Percentiles rank a stretch among this genome's conserved stretches.
Evolutionary conservation across 2,797 vertebrate species (phyloP).

Genomic region (Notoglanidium macrostoma): DNA sequence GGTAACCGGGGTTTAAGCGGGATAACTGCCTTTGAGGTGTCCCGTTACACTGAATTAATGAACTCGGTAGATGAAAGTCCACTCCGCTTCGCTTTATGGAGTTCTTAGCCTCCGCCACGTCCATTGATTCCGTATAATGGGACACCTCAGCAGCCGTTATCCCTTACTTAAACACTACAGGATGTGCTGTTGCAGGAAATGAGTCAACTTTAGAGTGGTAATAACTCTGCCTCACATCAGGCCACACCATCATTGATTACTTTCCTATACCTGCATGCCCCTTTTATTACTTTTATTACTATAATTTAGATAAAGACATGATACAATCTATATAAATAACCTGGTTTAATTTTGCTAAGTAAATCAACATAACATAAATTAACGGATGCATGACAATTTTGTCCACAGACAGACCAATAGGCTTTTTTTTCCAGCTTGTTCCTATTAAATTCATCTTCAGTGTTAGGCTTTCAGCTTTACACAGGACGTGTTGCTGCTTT

Average conservation of each 20-base stretch:
- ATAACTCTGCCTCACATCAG: neutral
- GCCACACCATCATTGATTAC: neutral
- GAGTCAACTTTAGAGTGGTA: neutral
- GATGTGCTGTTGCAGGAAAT: neutral
- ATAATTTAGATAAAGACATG: neutral
- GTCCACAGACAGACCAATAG: constrained; percentile 21
- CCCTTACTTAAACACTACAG: neutral
- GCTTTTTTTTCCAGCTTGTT: constrained; percentile 35
- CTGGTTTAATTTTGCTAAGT: neutral
- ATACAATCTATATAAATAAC: neutral
- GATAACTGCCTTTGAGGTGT: no score
- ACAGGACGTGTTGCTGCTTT: constrained; percentile 45
- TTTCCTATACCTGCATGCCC: neutral
- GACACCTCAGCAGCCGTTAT: no score
- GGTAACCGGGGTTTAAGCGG: no score
- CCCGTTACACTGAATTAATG: no score
- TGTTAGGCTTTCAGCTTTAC: constrained; percentile 56
- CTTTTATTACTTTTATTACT: neutral
- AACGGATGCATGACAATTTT: neutral
- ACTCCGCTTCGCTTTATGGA: no score
- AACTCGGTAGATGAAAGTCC: no score
- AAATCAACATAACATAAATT: neutral
- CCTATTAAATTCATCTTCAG: constrained; percentile 47
- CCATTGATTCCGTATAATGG: no score
- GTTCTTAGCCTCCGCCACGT: no score